Evolutionary conservation across 2,797 vertebrate genomes (phyloP).

Genomic region (Glyptemys insculpta): DNA sequence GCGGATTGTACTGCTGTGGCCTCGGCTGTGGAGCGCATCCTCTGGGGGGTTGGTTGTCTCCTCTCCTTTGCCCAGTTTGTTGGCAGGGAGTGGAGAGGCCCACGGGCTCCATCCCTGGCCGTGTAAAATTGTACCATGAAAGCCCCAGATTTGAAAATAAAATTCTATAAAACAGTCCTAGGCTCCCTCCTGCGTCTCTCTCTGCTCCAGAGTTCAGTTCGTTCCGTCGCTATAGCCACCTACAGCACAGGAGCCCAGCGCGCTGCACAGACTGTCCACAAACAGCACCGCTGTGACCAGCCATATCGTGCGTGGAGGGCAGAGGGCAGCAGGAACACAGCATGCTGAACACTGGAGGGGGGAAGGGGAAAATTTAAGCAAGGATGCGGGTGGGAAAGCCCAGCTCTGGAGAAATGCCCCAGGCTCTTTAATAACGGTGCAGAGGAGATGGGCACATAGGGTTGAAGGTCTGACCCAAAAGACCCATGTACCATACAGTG

Average conservation of each 20-base stretch:
- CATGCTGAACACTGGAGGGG: accelerated
- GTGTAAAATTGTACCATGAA: constrained; percentile 85
- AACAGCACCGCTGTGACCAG: not conserved
- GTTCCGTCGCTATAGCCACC: not conserved
- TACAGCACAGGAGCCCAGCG: not conserved
- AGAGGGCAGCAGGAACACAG: not conserved
- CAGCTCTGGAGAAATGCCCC: not conserved
- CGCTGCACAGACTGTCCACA: too few relatives aligned
- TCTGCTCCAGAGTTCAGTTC: accelerated
- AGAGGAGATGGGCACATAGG: not conserved
- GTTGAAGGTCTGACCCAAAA: not conserved
- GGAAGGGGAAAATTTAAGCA: not conserved
- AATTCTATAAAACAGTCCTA: constrained; percentile 79
- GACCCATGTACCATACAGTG: not conserved
- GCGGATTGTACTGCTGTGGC: constrained; percentile 63
- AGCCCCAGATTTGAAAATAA: constrained; percentile 86
- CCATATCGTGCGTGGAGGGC: accelerated
- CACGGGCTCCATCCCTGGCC: constrained; percentile 49
- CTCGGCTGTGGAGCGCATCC: constrained; percentile 73
- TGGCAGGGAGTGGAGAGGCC: constrained; percentile 62
- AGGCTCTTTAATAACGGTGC: accelerated
- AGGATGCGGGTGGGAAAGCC: not conserved
- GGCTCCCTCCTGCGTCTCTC: not conserved
- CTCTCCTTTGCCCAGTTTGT: constrained; percentile 30
- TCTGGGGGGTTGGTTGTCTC: constrained; percentile 34